phyloP scores from a whole-genome alignment of 2,797 vertebrate species.

The Muscicapa comitata region DNA sequence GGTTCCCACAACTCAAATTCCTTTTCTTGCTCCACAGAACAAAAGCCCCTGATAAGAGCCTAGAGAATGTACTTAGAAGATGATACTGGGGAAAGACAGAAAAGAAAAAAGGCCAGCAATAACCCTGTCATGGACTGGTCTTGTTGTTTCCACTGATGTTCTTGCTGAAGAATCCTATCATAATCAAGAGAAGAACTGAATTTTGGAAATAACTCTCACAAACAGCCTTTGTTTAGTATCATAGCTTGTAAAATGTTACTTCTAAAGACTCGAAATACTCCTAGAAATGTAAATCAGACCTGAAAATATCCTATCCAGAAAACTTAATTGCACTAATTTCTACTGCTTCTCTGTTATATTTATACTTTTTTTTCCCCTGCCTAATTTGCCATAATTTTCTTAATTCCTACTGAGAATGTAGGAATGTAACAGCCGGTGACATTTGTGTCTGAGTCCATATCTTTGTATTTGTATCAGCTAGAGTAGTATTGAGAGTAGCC shows the following conservation, averaged over 20 bases:
- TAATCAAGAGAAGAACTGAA: background rate
- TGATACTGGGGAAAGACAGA: background rate
- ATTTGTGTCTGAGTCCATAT: constrained; percentile 7
- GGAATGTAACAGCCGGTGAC: background rate
- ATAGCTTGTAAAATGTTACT: background rate
- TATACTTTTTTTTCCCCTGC: background rate
- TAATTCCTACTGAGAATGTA: background rate
- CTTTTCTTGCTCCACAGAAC: background rate
- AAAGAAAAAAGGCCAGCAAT: background rate
- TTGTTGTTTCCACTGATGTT: background rate
- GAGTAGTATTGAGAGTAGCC: background rate
- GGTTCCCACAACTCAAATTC: background rate
- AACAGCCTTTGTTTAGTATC: background rate
- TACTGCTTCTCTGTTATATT: background rate
- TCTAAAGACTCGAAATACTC: background rate
- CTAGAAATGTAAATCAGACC: background rate
- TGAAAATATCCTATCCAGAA: background rate
- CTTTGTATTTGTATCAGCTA: background rate
- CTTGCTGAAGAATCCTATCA: background rate
- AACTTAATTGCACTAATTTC: background rate
- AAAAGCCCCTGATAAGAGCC: background rate
- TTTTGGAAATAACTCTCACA: background rate
- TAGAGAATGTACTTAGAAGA: background rate
- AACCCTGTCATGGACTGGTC: background rate
- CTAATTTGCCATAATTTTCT: background rate